Evolutionary conservation across 2,797 vertebrate species (phyloP).

Genomic region (Cheirogaleus major): DNA sequence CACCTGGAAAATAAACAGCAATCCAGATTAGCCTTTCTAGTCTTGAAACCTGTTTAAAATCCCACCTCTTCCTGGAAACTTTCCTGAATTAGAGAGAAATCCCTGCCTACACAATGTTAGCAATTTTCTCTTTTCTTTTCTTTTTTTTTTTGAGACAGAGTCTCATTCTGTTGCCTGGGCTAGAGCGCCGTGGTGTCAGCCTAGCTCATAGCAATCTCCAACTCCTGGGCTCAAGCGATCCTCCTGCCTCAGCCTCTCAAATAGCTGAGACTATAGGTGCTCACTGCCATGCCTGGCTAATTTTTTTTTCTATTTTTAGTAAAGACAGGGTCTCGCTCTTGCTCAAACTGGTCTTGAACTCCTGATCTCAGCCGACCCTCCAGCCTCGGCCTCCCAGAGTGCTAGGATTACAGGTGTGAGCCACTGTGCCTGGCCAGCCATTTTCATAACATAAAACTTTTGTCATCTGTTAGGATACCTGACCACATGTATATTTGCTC

Average conservation of each 20-base stretch:
- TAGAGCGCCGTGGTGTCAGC: neutral
- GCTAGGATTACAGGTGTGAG: no score
- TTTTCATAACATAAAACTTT: constrained; percentile 21
- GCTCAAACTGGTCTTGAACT: no score
- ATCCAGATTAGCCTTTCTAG: neutral
- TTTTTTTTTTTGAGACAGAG: neutral
- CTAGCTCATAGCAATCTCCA: neutral
- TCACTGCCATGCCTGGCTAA: neutral
- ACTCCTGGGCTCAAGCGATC: neutral
- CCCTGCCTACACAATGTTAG: neutral
- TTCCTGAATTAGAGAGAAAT: constrained; percentile 43
- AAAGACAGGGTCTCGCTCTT: no score
- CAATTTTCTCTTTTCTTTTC: neutral
- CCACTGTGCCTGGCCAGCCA: no score
- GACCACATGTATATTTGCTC: neutral
- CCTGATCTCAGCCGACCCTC: no score
- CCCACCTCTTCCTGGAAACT: neutral
- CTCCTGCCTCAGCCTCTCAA: neutral
- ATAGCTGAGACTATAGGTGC: neutral
- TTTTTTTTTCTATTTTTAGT: no score
- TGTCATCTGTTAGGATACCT: neutral
- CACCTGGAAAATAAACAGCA: neutral
- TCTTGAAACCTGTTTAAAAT: constrained; percentile 27
- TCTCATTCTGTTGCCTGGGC: neutral
- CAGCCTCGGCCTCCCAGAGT: no score